These are phyloP conservation scores for Tenthredo mesomela DNA, from an alignment of 2,888 invertebrate species.

Conservation along the genomic window DNA sequence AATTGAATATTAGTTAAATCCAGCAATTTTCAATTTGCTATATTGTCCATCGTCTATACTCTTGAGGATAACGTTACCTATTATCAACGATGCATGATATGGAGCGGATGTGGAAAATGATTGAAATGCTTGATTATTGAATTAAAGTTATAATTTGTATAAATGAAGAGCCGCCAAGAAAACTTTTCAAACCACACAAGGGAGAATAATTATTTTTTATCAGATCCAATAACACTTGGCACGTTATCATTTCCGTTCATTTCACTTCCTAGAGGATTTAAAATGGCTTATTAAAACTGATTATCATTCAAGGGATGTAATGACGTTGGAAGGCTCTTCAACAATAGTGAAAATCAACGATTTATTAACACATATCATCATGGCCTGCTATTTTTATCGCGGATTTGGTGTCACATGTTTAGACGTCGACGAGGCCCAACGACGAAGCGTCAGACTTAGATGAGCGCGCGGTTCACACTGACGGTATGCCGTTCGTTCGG, in stretches of 20 bases:
- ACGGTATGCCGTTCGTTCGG: slow-evolving; percentile 17
- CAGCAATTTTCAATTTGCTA: neutral
- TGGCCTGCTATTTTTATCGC: slow-evolving; percentile 30
- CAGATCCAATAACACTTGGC: slow-evolving; percentile 21
- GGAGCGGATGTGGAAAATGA: neutral
- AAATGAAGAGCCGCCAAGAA: neutral
- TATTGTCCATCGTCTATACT: neutral
- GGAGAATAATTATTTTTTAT: slow-evolving; percentile 1
- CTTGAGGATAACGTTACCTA: neutral
- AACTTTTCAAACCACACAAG: neutral
- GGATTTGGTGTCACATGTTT: slow-evolving; percentile 46
- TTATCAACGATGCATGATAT: neutral
- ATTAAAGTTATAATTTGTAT: neutral
- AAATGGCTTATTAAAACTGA: neutral
- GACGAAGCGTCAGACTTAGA: slow-evolving; percentile 47
- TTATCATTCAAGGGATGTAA: neutral
- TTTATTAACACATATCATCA: neutral
- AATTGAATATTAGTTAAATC: neutral
- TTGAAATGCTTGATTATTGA: neutral
- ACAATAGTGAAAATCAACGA: neutral
- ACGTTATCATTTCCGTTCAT: neutral
- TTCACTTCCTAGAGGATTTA: neutral
- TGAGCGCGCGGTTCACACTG: slow-evolving; percentile 50
- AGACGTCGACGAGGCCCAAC: slow-evolving; percentile 43
- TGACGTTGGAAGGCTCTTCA: neutral